Evolutionary conservation across 2,113 vertebrate genomes (phyloP).

Genomic region (Lepidothrix coronata): DNA sequence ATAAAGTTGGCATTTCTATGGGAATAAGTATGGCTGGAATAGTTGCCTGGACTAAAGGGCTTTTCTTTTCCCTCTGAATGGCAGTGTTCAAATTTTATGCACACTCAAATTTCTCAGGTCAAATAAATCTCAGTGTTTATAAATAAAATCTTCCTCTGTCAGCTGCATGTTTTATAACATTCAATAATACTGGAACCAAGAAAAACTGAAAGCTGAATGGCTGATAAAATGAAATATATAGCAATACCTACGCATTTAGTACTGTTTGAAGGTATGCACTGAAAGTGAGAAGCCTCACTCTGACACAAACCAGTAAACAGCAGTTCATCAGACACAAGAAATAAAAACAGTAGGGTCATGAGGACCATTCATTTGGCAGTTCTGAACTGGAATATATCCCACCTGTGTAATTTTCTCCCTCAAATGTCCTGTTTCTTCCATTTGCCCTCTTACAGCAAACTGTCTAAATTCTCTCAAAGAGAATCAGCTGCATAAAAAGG

Average conservation of each 20-base stretch:
- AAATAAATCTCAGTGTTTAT: neutral
- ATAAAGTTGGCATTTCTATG: neutral
- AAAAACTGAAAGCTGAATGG: neutral
- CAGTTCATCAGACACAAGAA: neutral
- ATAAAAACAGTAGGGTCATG: neutral
- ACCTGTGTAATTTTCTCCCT: neutral
- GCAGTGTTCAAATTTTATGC: neutral
- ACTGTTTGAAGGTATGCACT: neutral
- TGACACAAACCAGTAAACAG: neutral
- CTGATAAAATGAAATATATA: neutral
- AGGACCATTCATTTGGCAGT: neutral
- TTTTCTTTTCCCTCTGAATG: neutral
- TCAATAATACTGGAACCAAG: neutral
- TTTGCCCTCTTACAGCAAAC: neutral
- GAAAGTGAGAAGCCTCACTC: neutral
- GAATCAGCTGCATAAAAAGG: neutral
- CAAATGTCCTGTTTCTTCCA: neutral
- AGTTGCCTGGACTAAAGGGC: neutral
- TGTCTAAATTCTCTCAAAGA: neutral
- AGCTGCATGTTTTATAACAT: neutral
- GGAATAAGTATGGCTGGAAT: neutral
- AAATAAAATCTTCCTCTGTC: neutral
- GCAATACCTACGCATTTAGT: neutral
- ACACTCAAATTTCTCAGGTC: neutral
- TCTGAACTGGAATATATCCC: neutral